Evolutionary conservation across 2,797 vertebrate species (phyloP).

Genomic region (Borostomias antarcticus): DNA sequence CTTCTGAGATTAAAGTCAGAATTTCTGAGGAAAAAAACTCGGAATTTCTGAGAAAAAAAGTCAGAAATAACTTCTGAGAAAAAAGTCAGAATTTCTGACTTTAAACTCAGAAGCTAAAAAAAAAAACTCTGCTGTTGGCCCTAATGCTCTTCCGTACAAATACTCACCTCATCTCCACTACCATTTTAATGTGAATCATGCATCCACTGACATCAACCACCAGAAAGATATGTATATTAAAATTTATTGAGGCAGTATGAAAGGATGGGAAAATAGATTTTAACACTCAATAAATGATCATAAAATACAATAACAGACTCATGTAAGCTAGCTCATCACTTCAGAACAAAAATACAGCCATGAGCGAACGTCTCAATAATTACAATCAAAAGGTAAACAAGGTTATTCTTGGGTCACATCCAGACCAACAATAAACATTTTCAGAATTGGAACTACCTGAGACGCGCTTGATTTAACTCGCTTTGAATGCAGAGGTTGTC

Average conservation of each 20-base stretch:
- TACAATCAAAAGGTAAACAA: slow-evolving; percentile 22
- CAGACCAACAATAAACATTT: slow-evolving; percentile 8
- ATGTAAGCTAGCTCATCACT: slow-evolving; percentile 12
- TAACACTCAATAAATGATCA: slow-evolving; percentile 28
- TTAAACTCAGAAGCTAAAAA: too few species aligned
- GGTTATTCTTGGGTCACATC: slow-evolving; percentile 8
- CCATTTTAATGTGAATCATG: too few species aligned
- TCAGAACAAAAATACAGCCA: slow-evolving; percentile 21
- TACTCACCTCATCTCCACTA: too few species aligned
- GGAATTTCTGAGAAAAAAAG: too few species aligned
- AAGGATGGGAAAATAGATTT: slow-evolving; percentile 37
- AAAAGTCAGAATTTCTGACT: too few species aligned
- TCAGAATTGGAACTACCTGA: background rate
- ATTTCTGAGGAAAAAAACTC: too few species aligned
- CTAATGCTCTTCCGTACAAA: too few species aligned
- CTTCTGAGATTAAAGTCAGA: too few species aligned
- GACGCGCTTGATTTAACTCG: slow-evolving; percentile 4
- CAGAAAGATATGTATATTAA: slow-evolving; percentile 11
- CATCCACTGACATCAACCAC: background rate
- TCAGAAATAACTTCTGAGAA: too few species aligned
- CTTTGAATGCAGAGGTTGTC: background rate
- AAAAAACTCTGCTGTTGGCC: too few species aligned
- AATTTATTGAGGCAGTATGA: slow-evolving; percentile 35
- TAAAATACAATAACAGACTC: slow-evolving; percentile 17
- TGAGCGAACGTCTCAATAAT: slow-evolving; percentile 11